Conservation (phyloP, 2,797 vertebrate genomes). For the Melopsittacus undulatus region DNA sequence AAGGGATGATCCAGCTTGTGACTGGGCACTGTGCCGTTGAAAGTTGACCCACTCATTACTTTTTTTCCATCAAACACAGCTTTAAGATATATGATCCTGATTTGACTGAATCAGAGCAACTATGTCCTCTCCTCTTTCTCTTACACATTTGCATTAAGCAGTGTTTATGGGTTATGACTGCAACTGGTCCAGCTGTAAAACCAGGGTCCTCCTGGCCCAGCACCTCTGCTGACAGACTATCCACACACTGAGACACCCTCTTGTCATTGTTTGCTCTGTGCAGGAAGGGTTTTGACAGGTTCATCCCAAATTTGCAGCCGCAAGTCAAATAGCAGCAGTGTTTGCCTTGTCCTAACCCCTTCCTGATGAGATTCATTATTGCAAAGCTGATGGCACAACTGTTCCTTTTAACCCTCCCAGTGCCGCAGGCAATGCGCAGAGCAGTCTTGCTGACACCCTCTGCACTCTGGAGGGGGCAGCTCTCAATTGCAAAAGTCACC, state of each 20-base stretch:
- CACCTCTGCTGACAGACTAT: background rate
- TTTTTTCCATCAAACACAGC: background rate
- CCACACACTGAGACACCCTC: accelerated
- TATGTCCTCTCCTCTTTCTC: background rate
- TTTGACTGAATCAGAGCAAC: background rate
- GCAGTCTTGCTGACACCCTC: background rate
- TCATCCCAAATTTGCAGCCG: background rate
- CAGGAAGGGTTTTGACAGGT: background rate
- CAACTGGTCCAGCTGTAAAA: background rate
- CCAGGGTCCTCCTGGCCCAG: background rate
- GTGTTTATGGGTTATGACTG: background rate
- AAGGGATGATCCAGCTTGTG: background rate
- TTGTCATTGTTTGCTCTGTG: background rate
- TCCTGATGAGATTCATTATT: background rate
- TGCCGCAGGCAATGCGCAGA: background rate
- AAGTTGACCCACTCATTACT: background rate
- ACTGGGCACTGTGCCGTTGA: background rate
- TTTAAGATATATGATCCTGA: background rate
- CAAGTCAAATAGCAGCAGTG: background rate
- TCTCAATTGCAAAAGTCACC: background rate
- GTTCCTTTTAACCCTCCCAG: background rate
- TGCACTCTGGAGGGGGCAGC: background rate
- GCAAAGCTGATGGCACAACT: background rate
- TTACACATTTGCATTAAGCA: background rate
- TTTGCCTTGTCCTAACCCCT: background rate